A percentile compares a stretch with the other conserved stretches of the same genome.
Conservation (phyloP, 2,888 invertebrate genomes). For the Dorcus parallelipipedus region DNA sequence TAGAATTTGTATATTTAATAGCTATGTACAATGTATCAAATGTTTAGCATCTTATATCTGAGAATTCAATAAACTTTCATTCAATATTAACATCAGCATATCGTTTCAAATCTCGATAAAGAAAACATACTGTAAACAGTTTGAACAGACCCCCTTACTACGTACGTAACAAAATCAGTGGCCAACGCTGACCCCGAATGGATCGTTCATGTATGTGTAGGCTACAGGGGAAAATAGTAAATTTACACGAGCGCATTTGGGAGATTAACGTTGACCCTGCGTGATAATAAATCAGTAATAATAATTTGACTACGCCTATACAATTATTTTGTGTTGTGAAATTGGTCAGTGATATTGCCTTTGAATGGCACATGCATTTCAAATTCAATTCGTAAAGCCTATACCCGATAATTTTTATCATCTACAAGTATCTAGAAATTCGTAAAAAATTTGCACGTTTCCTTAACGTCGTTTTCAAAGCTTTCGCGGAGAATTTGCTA, state of each 20-base stretch:
- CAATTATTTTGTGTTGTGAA: slow-evolving; percentile 37
- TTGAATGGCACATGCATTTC: slow-evolving; percentile 33
- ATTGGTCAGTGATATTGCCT: slow-evolving; percentile 43
- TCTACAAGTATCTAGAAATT: slow-evolving; percentile 15
- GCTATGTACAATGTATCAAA: slow-evolving; percentile 48
- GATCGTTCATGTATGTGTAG: no score
- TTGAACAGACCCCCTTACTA: no score
- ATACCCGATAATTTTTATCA: slow-evolving; percentile 33
- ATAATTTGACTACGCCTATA: slow-evolving; percentile 31
- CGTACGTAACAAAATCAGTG: no score
- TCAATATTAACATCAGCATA: slow-evolving; percentile 39
- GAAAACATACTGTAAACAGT: no score
- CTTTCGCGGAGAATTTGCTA: no score
- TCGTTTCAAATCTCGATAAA: slow-evolving; percentile 10
- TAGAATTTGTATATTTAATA: slow-evolving; percentile 34
- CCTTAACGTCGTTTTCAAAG: no score
- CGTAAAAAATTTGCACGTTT: not conserved
- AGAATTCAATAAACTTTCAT: slow-evolving; percentile 43
- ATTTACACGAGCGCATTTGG: no score
- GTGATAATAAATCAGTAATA: not conserved
- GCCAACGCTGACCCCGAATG: no score
- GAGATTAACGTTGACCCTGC: no score
- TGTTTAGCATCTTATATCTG: slow-evolving; percentile 18
- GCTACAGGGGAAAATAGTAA: no score
- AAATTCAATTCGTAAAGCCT: slow-evolving; percentile 30